These are phyloP conservation scores for Macrotis lagotis DNA, from an alignment of 2,113 vertebrate species.

Conservation along the genomic window DNA sequence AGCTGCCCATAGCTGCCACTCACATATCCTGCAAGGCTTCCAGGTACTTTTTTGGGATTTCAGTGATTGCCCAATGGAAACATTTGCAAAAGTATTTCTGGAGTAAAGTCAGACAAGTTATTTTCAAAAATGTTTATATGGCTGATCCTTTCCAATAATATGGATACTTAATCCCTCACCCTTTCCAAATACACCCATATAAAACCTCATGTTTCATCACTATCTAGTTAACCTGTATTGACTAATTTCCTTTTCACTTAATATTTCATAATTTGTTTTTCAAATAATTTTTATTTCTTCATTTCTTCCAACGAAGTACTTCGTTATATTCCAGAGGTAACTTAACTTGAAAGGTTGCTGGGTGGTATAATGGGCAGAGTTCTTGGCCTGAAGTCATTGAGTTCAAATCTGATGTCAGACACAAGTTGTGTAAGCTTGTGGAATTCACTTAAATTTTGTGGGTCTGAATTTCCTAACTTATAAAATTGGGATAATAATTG, in stretches of 20 bases:
- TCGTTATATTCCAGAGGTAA: neutral
- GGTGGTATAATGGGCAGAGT: neutral
- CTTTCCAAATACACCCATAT: neutral
- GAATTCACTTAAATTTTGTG: neutral
- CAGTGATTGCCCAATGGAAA: slow-evolving; percentile 52
- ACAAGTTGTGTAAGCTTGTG: neutral
- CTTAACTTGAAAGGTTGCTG: neutral
- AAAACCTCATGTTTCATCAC: slow-evolving; percentile 2
- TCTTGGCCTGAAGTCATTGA: neutral
- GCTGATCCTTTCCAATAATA: neutral
- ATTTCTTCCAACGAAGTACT: neutral
- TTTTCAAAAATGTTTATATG: slow-evolving; percentile 39
- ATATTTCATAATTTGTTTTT: neutral
- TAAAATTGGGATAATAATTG: neutral
- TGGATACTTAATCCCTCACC: neutral
- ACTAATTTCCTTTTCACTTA: slow-evolving; percentile 15
- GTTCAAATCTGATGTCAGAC: neutral
- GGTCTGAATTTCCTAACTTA: neutral
- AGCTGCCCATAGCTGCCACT: slow-evolving; percentile 7
- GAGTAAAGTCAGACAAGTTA: slow-evolving; percentile 14
- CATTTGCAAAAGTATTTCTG: slow-evolving; percentile 17
- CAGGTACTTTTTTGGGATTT: slow-evolving; percentile 29
- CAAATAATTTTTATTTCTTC: neutral
- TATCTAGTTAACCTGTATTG: slow-evolving; percentile 23
- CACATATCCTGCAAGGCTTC: slow-evolving; percentile 9